Evolutionary conservation across 2,797 vertebrate species (phyloP), one percentile per base, ranked within the genome.

Genomic region (Neomorphus geoffroyi): DNA sequence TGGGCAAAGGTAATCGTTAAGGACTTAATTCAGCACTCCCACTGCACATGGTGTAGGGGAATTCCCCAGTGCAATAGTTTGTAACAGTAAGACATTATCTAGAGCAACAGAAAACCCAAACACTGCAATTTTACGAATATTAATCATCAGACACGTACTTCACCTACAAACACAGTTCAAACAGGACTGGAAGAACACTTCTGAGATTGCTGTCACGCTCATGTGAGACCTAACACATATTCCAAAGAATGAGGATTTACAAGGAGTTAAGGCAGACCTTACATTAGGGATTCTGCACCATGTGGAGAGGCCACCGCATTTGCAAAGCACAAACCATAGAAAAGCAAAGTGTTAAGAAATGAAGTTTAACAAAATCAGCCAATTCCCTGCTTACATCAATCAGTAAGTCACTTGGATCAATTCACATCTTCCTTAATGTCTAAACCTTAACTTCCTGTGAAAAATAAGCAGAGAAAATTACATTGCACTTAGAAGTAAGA

Each of bases 241-340:
- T 41, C 21, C 35, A 73, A 51, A 89, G 27, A 41, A 82, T 12
- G 24, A 82, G 27, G 23, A 26, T 11, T 60, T 73, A 43, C 0
- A 0, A 11, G 0, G 0, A 56, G 10, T n/a, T 60, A 28, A 62
- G 26, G 41, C 35, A 57, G 57, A 58, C 8, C 32, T n/a, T 0
- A 2, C 41, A 33, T 24, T 24, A 73, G 35, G 45, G 74, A 35
- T 32, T 8, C n/a, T 14, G 32, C 27, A 9, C 39, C 24, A n/a
- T 0, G 0, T 28, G 43, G 54, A 73, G 66, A 56, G 13, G 30
- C 54, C 19, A 56, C 4, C 0, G 0, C 0, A 0, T 33, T 0
- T 83, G 58, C 65, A 86, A 65, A 84, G 65, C 21, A 66, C 67
- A 87, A 69, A 14, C 11, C 30, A 66, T 2, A 73, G 67, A 64